Percentiles rank a stretch among this genome's conserved stretches.
phyloP scores from a whole-genome alignment of 2,113 vertebrate species.

The Phalacrocorax aristotelis region DNA sequence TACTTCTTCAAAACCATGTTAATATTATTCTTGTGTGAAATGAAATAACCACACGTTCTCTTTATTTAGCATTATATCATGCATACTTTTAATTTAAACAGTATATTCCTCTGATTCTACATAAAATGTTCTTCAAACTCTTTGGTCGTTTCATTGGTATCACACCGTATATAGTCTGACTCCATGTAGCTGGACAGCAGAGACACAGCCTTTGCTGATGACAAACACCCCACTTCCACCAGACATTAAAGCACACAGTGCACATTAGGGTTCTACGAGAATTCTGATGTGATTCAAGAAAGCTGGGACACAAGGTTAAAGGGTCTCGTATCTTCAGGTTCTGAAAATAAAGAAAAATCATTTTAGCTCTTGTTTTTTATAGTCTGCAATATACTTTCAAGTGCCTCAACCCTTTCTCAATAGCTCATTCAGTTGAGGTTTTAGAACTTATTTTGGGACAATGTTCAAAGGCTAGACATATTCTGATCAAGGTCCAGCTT shows the following conservation, averaged over 20 bases:
- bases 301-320: not conserved
- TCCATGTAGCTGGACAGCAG: not conserved
- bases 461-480: not conserved
- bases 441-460: not conserved
- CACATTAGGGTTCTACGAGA: not conserved
- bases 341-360: not conserved
- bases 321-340: not conserved
- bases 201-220: not conserved
- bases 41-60: not conserved
- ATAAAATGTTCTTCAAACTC: not conserved
- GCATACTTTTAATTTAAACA: not conserved
- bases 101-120: not conserved
- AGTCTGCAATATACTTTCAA: not conserved
- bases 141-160: not conserved
- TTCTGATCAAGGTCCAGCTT: not conserved
- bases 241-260: not conserved
- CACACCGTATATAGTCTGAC: not conserved
- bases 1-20: not conserved
- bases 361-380: not conserved
- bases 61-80: not conserved
- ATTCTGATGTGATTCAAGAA: not conserved
- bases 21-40: not conserved
- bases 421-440: not conserved
- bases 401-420: not conserved
- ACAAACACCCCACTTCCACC: not conserved